phyloP scores from a whole-genome alignment of 1,140 invertebrate species.

The Cryptotermes secundus region DNA sequence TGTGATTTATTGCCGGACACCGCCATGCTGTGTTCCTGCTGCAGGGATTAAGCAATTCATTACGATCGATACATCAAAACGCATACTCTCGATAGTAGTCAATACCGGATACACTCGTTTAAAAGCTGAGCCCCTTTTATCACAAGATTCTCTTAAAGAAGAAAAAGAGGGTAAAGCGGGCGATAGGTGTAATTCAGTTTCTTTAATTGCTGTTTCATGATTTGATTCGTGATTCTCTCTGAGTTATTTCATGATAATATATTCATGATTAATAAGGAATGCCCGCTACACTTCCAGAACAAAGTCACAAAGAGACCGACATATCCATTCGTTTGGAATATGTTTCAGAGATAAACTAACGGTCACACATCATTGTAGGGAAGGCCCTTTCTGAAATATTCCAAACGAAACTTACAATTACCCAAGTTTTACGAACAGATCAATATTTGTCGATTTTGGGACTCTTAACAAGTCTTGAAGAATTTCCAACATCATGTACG shows the following conservation, averaged over 20 bases:
- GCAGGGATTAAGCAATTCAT: too few relatives aligned
- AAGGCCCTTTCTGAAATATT: too few relatives aligned
- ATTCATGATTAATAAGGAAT: not conserved
- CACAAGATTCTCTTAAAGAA: not conserved
- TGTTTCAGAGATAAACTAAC: too few relatives aligned
- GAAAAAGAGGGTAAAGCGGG: not conserved
- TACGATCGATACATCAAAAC: too few relatives aligned
- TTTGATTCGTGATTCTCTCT: not conserved
- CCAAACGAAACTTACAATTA: too few relatives aligned
- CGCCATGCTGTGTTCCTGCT: too few relatives aligned
- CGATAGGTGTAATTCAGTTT: not conserved
- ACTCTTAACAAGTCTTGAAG: too few relatives aligned
- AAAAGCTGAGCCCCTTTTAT: not conserved
- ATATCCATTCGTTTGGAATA: not conserved
- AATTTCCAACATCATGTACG: too few relatives aligned
- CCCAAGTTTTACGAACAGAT: too few relatives aligned
- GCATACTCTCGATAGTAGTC: not conserved
- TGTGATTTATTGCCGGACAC: too few relatives aligned
- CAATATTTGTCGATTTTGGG: too few relatives aligned
- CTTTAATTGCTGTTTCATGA: not conserved
- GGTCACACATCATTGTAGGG: too few relatives aligned
- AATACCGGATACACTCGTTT: not conserved
- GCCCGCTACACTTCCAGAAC: not conserved
- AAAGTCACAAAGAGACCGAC: not conserved
- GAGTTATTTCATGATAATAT: not conserved